A percentile compares a stretch with the other conserved stretches of the same genome.
These are phyloP conservation scores for Noctua janthe DNA, from an alignment of 2,888 invertebrate genomes.

Conservation along the genomic window DNA sequence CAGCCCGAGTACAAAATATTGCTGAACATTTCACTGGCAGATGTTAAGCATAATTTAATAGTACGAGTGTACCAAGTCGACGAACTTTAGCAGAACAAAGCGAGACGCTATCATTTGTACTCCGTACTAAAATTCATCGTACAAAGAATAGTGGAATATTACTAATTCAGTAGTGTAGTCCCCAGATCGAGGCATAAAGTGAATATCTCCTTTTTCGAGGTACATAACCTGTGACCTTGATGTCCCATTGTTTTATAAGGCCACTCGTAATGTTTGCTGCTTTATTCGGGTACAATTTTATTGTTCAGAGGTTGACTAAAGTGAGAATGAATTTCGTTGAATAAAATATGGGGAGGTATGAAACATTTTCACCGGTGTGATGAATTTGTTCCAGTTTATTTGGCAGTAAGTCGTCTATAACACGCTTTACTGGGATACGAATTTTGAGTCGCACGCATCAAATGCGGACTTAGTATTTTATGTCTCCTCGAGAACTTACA, in stretches of 20 bases:
- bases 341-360: slow-evolving; percentile 53
- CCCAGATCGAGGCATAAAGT: slow-evolving; percentile 59
- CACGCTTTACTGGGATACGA: slow-evolving; percentile 4
- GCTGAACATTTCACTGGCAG: slow-evolving; percentile 64
- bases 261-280: slow-evolving; percentile 36
- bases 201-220: slow-evolving; percentile 33
- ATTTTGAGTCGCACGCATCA: slow-evolving; percentile 8
- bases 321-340: slow-evolving; percentile 54
- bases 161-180: slow-evolving; percentile 69
- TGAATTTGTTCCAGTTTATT: slow-evolving; percentile 52
- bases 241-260: slow-evolving; percentile 46
- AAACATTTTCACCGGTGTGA: slow-evolving; percentile 40
- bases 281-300: slow-evolving; percentile 46
- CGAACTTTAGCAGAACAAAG: slow-evolving; percentile 63
- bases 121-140: slow-evolving; percentile 64
- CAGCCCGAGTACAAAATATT: slow-evolving; percentile 61
- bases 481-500: background rate
- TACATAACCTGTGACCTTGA: slow-evolving; percentile 48
- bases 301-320: slow-evolving; percentile 44
- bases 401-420: slow-evolving; percentile 25
- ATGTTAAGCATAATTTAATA: slow-evolving; percentile 67
- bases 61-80: slow-evolving; percentile 61
- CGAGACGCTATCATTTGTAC: slow-evolving; percentile 59
- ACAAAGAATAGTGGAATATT: slow-evolving; percentile 66
- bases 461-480: slow-evolving; percentile 38